phyloP scores from a whole-genome alignment of 2,113 vertebrate species.

The Antennarius striatus region DNA sequence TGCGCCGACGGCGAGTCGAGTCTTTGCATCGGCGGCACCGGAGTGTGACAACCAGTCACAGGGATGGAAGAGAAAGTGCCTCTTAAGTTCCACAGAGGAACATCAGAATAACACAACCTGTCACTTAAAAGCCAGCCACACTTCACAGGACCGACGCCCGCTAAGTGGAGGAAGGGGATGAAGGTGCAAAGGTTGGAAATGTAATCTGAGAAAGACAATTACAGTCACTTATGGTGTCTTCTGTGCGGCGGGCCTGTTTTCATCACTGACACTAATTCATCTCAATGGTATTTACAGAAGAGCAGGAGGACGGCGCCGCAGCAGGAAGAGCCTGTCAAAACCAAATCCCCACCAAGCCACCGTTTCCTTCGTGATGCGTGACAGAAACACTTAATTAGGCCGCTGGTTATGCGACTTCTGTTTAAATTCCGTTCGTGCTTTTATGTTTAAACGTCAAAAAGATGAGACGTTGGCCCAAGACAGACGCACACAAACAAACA shows the following conservation, averaged over 20 bases:
- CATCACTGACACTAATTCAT: slow-evolving; percentile 75
- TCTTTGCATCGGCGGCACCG: slow-evolving; percentile 41
- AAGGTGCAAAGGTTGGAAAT: slow-evolving; percentile 78
- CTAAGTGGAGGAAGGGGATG: slow-evolving; percentile 26
- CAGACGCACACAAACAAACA: slow-evolving; percentile 13
- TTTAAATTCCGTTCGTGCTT: slow-evolving; percentile 44
- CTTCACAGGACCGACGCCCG: slow-evolving; percentile 12
- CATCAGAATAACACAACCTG: slow-evolving; percentile 48
- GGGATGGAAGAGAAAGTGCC: slow-evolving; percentile 32
- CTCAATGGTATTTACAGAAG: slow-evolving; percentile 72
- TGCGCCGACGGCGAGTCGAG: slow-evolving; percentile 51
- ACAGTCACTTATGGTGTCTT: slow-evolving; percentile 73
- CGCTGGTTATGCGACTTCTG: slow-evolving; percentile 39
- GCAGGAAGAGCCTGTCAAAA: slow-evolving; percentile 58
- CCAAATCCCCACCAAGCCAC: slow-evolving; percentile 53
- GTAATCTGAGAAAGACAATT: slow-evolving; percentile 84
- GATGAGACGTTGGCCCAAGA: slow-evolving; percentile 26
- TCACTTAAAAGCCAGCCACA: slow-evolving; percentile 29
- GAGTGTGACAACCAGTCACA: slow-evolving; percentile 53
- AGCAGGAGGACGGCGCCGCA: slow-evolving; percentile 27
- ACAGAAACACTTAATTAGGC: slow-evolving; percentile 71
- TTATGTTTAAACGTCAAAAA: slow-evolving; percentile 45
- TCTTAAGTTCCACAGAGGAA: slow-evolving; percentile 43
- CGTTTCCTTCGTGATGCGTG: slow-evolving; percentile 68
- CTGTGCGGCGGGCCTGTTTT: slow-evolving; percentile 70